Percentiles rank a stretch among this genome's conserved stretches.
Conservation (phyloP, 1,140 invertebrate genomes). For the Drosophila mojavensis region DNA sequence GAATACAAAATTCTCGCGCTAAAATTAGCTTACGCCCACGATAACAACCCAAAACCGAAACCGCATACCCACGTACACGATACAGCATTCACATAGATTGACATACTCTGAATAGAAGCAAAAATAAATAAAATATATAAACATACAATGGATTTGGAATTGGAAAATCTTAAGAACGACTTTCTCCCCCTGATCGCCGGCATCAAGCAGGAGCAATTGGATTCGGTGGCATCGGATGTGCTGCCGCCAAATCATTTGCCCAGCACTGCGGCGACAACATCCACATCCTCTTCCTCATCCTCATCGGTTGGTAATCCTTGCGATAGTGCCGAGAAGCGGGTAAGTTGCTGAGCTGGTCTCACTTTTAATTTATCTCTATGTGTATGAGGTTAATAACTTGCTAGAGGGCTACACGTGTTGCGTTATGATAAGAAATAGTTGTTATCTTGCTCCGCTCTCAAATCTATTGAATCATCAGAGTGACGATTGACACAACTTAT, state of each 20-base stretch:
- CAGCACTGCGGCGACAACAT: constrained; percentile 62
- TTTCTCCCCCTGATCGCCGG: constrained; percentile 75
- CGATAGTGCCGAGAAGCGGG: constrained; percentile 82
- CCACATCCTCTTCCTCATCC: constrained; percentile 68
- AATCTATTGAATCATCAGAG: constrained; percentile 25
- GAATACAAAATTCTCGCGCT: constrained; percentile 39
- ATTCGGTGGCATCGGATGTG: constrained; percentile 65
- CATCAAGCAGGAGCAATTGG: constrained; percentile 82
- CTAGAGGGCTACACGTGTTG: constrained; percentile 31
- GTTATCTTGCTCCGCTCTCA: constrained; percentile 6
- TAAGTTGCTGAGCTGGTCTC: constrained; percentile 53
- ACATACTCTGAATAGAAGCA: constrained; percentile 21
- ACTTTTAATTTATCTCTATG: constrained; percentile 9
- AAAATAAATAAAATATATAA: not conserved
- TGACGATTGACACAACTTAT: constrained; percentile 16
- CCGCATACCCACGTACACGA: constrained; percentile 10
- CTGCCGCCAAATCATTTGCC: constrained; percentile 61
- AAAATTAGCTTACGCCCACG: constrained; percentile 31
- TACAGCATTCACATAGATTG: not conserved
- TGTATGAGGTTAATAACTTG: constrained; percentile 40
- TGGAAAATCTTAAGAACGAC: constrained; percentile 81
- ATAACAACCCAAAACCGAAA: not conserved
- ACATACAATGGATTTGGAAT: constrained; percentile 75
- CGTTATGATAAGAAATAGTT: constrained; percentile 24
- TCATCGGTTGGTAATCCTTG: constrained; percentile 79